A percentile compares a stretch with the other conserved stretches of the same genome.
Conservation (phyloP, 2,113 vertebrate species). For the Edolisoma coerulescens region DNA sequence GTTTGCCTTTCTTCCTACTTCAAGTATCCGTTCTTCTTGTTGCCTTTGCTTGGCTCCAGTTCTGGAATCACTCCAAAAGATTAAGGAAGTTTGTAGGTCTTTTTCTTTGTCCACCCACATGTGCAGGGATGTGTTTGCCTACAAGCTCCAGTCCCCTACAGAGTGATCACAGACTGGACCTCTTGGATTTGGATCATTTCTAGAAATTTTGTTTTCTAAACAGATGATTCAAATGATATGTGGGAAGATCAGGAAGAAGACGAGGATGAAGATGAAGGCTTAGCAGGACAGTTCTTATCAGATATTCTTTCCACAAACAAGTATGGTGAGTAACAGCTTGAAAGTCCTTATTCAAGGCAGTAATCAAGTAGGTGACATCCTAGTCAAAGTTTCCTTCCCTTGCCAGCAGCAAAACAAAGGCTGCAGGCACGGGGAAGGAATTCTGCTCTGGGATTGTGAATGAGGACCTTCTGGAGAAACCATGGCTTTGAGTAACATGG, state of each 20-base stretch:
- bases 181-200: not conserved
- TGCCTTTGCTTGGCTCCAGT: not conserved
- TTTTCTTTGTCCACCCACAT: not conserved
- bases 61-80: not conserved
- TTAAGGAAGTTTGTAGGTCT: not conserved
- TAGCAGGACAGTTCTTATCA: slow-evolving; percentile 91
- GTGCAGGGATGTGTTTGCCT: not conserved
- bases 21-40: accelerated
- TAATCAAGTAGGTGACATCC: not conserved
- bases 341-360: not conserved
- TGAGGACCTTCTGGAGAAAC: not conserved
- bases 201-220: not conserved
- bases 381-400: not conserved
- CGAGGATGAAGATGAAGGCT: slow-evolving; percentile 87
- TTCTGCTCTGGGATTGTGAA: not conserved
- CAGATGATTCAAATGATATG: slow-evolving; percentile 90
- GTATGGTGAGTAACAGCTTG: slow-evolving; percentile 80
- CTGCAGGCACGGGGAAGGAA: not conserved
- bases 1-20: not conserved
- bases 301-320: slow-evolving; percentile 94
- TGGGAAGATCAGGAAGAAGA: slow-evolving; percentile 92
- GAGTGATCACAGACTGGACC: not conserved
- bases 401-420: not conserved
- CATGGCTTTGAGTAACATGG: not conserved
- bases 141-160: not conserved